Percentiles rank a stretch among this genome's conserved stretches.
Conservation (phyloP, 2,888 invertebrate genomes). For the Protodeltote pygarga region DNA sequence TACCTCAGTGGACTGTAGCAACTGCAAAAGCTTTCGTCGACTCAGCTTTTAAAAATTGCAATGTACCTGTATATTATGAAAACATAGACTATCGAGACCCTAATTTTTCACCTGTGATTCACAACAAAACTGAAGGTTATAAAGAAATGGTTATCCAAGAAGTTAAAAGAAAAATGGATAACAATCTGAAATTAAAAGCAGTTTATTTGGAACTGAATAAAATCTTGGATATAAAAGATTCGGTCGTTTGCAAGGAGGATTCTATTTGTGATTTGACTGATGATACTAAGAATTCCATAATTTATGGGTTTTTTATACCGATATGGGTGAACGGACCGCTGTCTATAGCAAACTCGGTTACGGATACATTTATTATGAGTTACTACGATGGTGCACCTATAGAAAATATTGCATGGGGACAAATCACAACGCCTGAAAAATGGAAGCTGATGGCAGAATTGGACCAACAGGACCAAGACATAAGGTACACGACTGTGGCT, state of each 20-base stretch:
- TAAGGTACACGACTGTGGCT: constrained; percentile 27
- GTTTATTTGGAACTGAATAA: constrained; percentile 22
- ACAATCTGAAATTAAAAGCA: constrained; percentile 14
- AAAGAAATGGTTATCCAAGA: constrained; percentile 13
- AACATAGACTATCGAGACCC: constrained; percentile 17
- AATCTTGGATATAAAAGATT: constrained; percentile 27
- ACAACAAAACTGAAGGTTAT: constrained; percentile 21
- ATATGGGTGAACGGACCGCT: constrained; percentile 14
- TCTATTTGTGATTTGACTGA: constrained; percentile 37
- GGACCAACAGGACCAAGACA: constrained; percentile 18
- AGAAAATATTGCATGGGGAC: constrained; percentile 40
- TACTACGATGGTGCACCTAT: constrained; percentile 28
- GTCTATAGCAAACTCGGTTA: constrained; percentile 3
- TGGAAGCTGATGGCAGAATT: constrained; percentile 34
- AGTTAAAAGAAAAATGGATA: constrained; percentile 11
- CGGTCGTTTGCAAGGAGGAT: constrained; percentile 31
- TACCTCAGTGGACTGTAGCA: constrained; percentile 10
- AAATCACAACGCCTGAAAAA: constrained; percentile 14
- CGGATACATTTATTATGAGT: constrained; percentile 32
- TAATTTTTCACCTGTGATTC: constrained; percentile 17
- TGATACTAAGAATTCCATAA: constrained; percentile 14
- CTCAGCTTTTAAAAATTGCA: constrained; percentile 15
- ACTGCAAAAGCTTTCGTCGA: constrained; percentile 26
- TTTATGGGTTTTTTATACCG: constrained; percentile 9
- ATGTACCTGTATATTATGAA: constrained; percentile 18